These are phyloP conservation scores for Numenius phaeopus DNA, from an alignment of 2,797 vertebrate species.

Conservation along the genomic window DNA sequence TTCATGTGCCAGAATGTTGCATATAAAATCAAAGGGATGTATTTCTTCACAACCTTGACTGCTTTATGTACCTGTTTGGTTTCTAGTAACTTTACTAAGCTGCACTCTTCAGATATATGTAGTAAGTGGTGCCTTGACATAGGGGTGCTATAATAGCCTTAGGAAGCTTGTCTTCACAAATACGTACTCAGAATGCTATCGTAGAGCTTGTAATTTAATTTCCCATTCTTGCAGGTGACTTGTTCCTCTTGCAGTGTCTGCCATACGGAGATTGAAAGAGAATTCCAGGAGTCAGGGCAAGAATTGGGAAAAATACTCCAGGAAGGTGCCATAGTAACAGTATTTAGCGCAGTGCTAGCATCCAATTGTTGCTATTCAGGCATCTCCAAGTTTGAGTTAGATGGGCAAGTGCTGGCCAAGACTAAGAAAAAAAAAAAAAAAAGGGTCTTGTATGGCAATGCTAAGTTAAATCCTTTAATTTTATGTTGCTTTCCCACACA, in stretches of 20 bases:
- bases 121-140: background rate
- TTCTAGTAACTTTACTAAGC: background rate
- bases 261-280: accelerated
- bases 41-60: background rate
- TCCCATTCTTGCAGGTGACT: background rate
- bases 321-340: background rate
- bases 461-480: background rate
- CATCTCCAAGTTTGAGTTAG: background rate
- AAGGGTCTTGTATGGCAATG: background rate
- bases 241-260: background rate
- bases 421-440: background rate
- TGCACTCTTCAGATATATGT: background rate
- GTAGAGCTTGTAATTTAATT: background rate
- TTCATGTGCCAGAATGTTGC: background rate
- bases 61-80: background rate
- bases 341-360: background rate
- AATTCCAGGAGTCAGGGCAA: background rate
- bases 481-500: background rate
- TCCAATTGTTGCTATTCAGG: background rate
- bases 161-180: background rate
- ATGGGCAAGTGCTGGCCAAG: background rate
- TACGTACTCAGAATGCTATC: accelerated
- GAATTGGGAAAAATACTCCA: background rate
- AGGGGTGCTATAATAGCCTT: background rate
- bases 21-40: background rate